Base-by-base conservation (phyloP, 2,888 invertebrate species). In the Cancer borealis region DNA sequence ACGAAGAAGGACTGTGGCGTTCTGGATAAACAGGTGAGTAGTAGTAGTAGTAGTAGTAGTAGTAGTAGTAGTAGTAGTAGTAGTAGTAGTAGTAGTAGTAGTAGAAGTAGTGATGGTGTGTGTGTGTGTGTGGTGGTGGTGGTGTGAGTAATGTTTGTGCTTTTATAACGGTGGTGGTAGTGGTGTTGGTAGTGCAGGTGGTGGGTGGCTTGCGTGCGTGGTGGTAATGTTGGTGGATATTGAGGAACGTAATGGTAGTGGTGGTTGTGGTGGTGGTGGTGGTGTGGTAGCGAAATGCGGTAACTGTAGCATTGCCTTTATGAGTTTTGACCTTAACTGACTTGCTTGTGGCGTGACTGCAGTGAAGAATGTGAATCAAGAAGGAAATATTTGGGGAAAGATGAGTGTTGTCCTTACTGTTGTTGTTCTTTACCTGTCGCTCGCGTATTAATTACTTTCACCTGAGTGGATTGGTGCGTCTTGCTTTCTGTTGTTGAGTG, bases 1-100 rank as follows among this genome's bases (percentile, higher is more conserved):
- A 98, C 98, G 96, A 97, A 97, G 95, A 97, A 97, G 87, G 96
- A 95, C 95, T 96, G 95, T 96, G 97, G 96, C 92, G 96, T 95
- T 94, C 96, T 96, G 95, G 96, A 96, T 95, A 93, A 39, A 96
- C 96, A 79, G 94, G 95, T 47, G 39, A 94, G 92, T 49, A 21
- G 8, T 88, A 39, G 49, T 45, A 73, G 39, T 84, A 84, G 84
- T 84, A 84, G 84, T 30, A 84, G 84, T 84, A 84, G 84, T 14
- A 84, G 84, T 84, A 84, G 84, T 39, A 39, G 84, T 39, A 39
- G 84, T 84, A 39, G 39, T 84, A 39, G 84, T 84, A 3, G 84
- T 39, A 30, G 79, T 84, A 39, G 79, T 84, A 84, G 79, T 39
- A 30, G 79, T 84, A 10, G 79, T 84, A 14, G 84, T 84, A 30